Base-by-base conservation (phyloP, 1,140 invertebrate genomes). In the Anoplophora glabripennis region DNA sequence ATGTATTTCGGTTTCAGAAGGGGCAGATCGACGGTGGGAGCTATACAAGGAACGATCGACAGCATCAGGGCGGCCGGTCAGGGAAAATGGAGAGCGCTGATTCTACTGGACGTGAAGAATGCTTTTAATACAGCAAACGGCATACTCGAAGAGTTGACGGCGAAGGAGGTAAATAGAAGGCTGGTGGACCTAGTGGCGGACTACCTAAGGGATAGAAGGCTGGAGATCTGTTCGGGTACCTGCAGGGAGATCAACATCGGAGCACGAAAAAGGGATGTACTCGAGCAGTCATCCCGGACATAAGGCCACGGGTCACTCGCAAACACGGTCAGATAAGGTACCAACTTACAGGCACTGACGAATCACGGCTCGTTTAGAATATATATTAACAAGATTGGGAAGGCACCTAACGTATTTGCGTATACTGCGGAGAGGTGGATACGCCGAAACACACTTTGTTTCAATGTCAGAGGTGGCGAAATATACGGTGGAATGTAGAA, bases 1-100 rank as follows among this genome's bases (percentile, higher is more conserved):
- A 61, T 38, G 3, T 57, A 69, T 35, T 61, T 57, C 46, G 62
- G 65, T 4, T 68, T 68, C 18, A 51, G 57, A 28, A 48, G 53
- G 12, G 53, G 54, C 1, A 51, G 61, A 53, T 66, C 63, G 4
- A 72, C 67, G 3, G 40, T 66, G 5, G 48, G n/a, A 5, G 64
- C 67, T n/a, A 34, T 57, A 14, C 8, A 35, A 11, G 35, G 56
- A 34, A 1, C 53, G 14, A 34, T 33, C 14, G 38, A 11, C 33
- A 17, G 41, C 1, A 46, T 17, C 0, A 8, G 7, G 18, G 21
- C 2, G 21, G 21, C 21, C 2, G 21, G 21, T 2, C 14, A 4
- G 8, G 28, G 10, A 5, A 53, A 40, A 28, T 42, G 53, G 34
- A 28, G 4, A 12, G 35, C 49, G 4, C 14, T 66, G 21, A 47